Conservation (phyloP, 2,888 invertebrate species). For the Ormia ochracea region DNA sequence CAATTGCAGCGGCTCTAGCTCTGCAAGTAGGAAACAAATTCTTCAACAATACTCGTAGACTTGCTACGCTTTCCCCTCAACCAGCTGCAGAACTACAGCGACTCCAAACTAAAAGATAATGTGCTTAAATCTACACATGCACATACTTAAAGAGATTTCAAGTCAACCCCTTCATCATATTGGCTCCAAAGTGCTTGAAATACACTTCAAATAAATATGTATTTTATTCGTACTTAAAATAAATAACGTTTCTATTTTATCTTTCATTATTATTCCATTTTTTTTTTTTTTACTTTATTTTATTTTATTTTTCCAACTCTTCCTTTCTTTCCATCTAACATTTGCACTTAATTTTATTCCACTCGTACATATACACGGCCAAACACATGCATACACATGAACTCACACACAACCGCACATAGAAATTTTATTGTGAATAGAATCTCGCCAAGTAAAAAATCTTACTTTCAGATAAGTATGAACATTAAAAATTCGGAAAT, state of each 20-base stretch:
- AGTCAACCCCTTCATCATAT: not conserved
- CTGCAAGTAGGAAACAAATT: not conserved
- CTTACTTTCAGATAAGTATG: slow-evolving; percentile 51
- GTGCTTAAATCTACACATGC: no score
- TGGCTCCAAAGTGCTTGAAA: not conserved
- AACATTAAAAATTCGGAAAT: slow-evolving; percentile 48
- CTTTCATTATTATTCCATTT: not conserved
- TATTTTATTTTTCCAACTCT: not conserved
- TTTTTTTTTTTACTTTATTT: not conserved
- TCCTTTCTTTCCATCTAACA: not conserved
- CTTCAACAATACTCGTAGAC: not conserved
- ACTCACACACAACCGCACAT: slow-evolving; percentile 6
- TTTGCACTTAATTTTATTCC: not conserved
- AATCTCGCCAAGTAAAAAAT: slow-evolving; percentile 38
- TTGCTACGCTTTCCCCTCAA: not conserved
- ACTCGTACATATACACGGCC: not conserved
- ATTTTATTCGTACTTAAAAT: slow-evolving; percentile 7
- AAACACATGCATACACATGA: no score
- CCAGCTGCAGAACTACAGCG: not conserved
- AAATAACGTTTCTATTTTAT: slow-evolving; percentile 5
- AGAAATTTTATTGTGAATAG: slow-evolving; percentile 20
- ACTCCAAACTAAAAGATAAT: not conserved
- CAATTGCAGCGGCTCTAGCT: no score
- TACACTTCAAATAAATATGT: slow-evolving; percentile 5
- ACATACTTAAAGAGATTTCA: not conserved